Evolutionary conservation across 1,140 invertebrate species (phyloP).

Genomic region (Pseudomyrmex gracilis): DNA sequence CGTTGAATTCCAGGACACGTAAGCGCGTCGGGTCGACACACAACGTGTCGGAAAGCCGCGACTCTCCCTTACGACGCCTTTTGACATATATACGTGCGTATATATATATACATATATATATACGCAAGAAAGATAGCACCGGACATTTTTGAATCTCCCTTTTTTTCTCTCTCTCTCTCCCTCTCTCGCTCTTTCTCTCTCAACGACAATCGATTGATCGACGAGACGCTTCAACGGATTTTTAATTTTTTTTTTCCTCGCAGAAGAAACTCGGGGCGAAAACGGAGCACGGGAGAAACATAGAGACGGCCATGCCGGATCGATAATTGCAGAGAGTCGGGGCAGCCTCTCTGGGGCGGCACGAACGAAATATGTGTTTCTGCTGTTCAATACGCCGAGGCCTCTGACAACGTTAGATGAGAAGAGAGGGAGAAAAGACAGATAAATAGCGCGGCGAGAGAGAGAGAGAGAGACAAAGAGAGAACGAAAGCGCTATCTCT

Average conservation of each 20-base stretch:
- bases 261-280: constrained; percentile 4
- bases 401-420: constrained; percentile 25
- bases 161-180: background rate
- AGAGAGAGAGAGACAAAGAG: constrained; percentile 28
- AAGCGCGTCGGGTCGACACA: background rate
- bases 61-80: no score
- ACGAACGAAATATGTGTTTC: constrained; percentile 40
- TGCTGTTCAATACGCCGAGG: background rate
- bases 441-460: background rate
- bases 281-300: constrained; percentile 13
- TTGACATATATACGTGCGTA: no score
- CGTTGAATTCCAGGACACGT: constrained; percentile 1
- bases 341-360: constrained; percentile 32
- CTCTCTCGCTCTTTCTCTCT: background rate
- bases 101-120: no score
- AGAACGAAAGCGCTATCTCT: no score
- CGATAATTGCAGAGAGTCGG: constrained; percentile 40
- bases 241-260: constrained; percentile 33
- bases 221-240: constrained; percentile 30
- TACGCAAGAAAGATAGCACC: no score
- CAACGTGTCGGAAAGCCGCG: background rate
- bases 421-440: constrained; percentile 12
- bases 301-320: constrained; percentile 36
- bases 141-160: background rate
- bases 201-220: constrained; percentile 35